phyloP scores from a whole-genome alignment of 2,888 invertebrate species.

The Hedychridium roseum region DNA sequence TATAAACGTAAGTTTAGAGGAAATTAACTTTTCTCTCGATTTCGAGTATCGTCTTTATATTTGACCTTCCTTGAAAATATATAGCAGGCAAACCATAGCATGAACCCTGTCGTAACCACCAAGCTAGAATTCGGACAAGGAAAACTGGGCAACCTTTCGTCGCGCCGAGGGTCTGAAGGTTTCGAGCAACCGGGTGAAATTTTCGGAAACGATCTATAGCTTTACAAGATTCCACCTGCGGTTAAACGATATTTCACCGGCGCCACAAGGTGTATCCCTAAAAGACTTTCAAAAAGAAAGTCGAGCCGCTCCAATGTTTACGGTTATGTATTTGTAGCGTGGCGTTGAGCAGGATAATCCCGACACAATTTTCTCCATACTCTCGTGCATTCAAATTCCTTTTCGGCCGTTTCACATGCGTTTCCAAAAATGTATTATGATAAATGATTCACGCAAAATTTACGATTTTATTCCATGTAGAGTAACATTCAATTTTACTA shows the following conservation, averaged over 20 bases:
- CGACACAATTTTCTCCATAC: not conserved
- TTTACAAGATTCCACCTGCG: constrained; percentile 19
- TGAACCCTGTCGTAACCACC: too few relatives aligned
- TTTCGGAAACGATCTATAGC: constrained; percentile 25
- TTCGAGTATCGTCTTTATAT: too few relatives aligned
- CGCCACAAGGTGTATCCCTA: constrained; percentile 14
- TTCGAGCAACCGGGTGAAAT: constrained; percentile 14
- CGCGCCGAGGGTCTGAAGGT: constrained; percentile 15
- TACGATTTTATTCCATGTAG: too few relatives aligned
- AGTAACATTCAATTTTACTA: constrained; percentile 8
- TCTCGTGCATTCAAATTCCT: too few relatives aligned
- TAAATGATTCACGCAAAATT: constrained; percentile 6
- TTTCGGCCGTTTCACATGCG: not conserved
- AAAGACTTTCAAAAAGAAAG: constrained; percentile 1
- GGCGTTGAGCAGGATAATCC: too few relatives aligned
- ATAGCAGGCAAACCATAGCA: too few relatives aligned
- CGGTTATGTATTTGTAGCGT: too few relatives aligned
- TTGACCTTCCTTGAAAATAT: too few relatives aligned
- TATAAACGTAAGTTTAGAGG: too few relatives aligned
- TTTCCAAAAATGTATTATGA: constrained; percentile 8
- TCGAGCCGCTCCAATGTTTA: not conserved
- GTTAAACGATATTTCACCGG: constrained; percentile 23
- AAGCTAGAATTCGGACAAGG: too few relatives aligned
- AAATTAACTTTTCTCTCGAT: too few relatives aligned
- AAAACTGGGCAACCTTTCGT: too few relatives aligned